A percentile compares a stretch with the other conserved stretches of the same genome.
Conservation (phyloP, 2,113 vertebrate species). For the Urocitellus parryii region DNA sequence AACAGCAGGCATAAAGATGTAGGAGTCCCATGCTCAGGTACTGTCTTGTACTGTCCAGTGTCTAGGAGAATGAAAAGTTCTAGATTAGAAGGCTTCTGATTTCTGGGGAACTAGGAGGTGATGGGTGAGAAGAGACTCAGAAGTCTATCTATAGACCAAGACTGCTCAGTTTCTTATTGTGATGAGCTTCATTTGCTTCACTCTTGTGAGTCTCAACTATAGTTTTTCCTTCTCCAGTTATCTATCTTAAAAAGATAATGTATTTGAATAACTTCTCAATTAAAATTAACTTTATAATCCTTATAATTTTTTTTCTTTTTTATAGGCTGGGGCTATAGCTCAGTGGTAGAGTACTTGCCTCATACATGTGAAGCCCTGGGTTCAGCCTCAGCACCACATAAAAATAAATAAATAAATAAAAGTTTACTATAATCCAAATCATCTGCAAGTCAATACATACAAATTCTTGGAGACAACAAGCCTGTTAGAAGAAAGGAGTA, state of each 20-base stretch:
- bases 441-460: not conserved
- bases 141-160: not conserved
- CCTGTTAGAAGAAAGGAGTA: not conserved
- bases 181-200: not conserved
- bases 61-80: not conserved
- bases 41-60: too few species aligned
- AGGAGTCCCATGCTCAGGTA: conserved; percentile 16
- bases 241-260: not conserved
- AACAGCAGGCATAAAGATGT: rapidly evolving
- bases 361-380: too few species aligned
- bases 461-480: not conserved
- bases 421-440: too few species aligned
- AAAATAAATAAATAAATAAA: not conserved
- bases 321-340: too few species aligned
- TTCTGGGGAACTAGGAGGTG: not conserved
- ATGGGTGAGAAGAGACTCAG: not conserved
- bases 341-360: too few species aligned
- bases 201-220: not conserved
- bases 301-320: not conserved
- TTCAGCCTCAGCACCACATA: too few species aligned
- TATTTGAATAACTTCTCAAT: not conserved
- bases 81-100: not conserved
- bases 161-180: not conserved
- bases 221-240: not conserved
- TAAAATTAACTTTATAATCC: not conserved